Conservation (phyloP, 2,797 vertebrate species). For the Rhincodon typus region DNA sequence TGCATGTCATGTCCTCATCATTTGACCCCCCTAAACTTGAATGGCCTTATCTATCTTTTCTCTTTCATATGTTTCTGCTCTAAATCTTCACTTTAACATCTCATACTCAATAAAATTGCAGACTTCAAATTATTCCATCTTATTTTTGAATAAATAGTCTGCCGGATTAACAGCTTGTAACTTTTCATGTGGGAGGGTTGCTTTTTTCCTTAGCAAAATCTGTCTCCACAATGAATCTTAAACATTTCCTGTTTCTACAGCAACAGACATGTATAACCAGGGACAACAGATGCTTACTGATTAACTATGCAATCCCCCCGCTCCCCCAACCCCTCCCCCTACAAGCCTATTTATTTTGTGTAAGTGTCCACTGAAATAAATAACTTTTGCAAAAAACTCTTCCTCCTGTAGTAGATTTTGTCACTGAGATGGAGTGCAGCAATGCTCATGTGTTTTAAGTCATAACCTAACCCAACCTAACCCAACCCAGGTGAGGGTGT, state of each 20-base stretch:
- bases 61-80: not conserved
- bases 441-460: not conserved
- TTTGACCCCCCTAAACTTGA: not conserved
- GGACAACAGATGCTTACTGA: constrained; percentile 20
- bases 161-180: constrained; percentile 18
- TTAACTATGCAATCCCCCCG: not conserved
- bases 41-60: not conserved
- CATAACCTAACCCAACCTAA: too few species aligned
- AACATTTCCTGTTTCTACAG: constrained; percentile 36
- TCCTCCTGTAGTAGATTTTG: not conserved
- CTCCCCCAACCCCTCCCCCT: too few species aligned
- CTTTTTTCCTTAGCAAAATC: not conserved
- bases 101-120: too few species aligned
- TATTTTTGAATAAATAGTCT: not conserved
- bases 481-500: too few species aligned
- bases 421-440: not conserved
- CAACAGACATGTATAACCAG: not conserved
- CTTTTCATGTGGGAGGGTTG: not conserved
- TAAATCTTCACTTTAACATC: not conserved
- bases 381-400: not conserved
- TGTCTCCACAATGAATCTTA: constrained; percentile 36
- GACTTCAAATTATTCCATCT: not conserved
- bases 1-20: not conserved
- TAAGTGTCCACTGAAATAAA: constrained; percentile 16
- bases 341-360: too few species aligned